phyloP scores from a whole-genome alignment of 2,888 invertebrate species.

The Volucella inanis region DNA sequence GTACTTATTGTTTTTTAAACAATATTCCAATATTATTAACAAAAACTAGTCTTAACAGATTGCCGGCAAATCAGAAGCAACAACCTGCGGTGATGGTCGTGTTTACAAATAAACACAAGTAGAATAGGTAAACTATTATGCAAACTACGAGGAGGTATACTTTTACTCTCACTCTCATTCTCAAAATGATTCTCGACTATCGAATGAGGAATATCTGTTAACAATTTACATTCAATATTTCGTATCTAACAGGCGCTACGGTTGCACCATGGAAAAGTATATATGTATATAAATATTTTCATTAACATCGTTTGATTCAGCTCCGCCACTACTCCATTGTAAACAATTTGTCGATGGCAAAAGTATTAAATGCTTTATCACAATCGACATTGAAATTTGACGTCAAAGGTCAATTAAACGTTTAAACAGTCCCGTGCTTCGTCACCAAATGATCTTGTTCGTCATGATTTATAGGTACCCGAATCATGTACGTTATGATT shows the following conservation, averaged over 20 bases:
- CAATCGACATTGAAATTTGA: conserved; percentile 27
- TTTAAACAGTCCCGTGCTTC: conserved; percentile 41
- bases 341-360: conserved; percentile 60
- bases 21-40: conserved; percentile 60
- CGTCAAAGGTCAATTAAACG: conserved; percentile 50
- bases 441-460: conserved; percentile 37
- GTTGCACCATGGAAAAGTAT: conserved; percentile 10
- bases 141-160: conserved; percentile 15
- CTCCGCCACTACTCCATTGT: conserved; percentile 55
- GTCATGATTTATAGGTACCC: conserved; percentile 45
- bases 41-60: conserved; percentile 64
- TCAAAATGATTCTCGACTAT: neutral
- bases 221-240: conserved; percentile 38
- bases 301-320: conserved; percentile 65
- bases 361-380: conserved; percentile 50
- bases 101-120: conserved; percentile 67
- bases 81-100: conserved; percentile 63
- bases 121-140: conserved; percentile 61
- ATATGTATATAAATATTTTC: conserved; percentile 64
- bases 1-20: conserved; percentile 60
- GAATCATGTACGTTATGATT: conserved; percentile 44
- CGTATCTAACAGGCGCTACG: conserved; percentile 38
- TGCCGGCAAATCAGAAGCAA: conserved; percentile 24
- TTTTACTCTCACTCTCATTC: conserved; percentile 18
- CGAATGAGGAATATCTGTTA: conserved; percentile 51